Base-by-base conservation (phyloP, 2,888 invertebrate species). In the Patella depressa region DNA sequence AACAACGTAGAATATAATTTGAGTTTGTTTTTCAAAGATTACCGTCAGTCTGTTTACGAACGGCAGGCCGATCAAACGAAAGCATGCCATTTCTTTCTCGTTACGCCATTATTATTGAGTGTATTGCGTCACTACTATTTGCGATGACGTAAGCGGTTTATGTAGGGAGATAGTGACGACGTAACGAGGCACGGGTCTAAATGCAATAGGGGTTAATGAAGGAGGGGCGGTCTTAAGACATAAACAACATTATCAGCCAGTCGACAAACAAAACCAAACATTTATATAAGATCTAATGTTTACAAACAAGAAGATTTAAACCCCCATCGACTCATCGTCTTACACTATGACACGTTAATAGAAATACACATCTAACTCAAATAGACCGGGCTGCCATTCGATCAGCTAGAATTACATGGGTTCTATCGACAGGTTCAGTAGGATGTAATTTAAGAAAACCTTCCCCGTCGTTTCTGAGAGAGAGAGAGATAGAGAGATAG, bases 181-280 rank as follows among this genome's bases (percentile, higher is more conserved):
- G 65, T 65, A 65, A 65, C 24, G 65, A 24, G 65, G 65, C 65
- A 65, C 65, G 65, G 65, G 65, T 24, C 65, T 65, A 65, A 65
- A 19, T 65, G 65, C 19, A n/a, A 24, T 24, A 65, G 3, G 14
- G 19, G 65, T 24, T 19, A 65, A 24, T 3, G 65, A 65, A 65
- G 65, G 65, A 11, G 65, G 65, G 65, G 11, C 19, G 65, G 65
- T 24, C 65, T 65, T 19, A 24, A 65, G 65, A 65, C 19, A 65
- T 65, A 24, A 65, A 24, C 65, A 65, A 24, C 65, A 24, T 65
- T 65, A 65, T 65, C 65, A 65, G 65, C 24, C 19, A 65, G 65
- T 14, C 24, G 24, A 24, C 65, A 19, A 65, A 65, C 65, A 65
- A 11, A 65, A 65, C 65, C 65, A 65, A 65, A 65, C 65, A 65